Base-by-base conservation (phyloP, 2,888 invertebrate species). In the Hypolimnas misippus region DNA sequence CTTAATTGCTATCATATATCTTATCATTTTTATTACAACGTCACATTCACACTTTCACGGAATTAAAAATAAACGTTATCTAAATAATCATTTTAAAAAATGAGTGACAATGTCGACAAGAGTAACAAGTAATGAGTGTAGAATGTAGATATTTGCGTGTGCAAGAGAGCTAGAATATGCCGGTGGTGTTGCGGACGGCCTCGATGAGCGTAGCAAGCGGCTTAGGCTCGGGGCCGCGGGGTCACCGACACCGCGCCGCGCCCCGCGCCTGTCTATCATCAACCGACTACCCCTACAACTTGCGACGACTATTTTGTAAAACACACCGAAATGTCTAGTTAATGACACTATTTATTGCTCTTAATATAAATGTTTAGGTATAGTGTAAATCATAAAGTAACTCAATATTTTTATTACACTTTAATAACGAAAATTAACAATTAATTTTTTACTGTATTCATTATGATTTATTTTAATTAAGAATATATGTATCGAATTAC, bases 181-280 rank as follows among this genome's bases (percentile, higher is more conserved):
- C 77, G 77, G 77, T 71, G 76, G 75, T 76, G 42, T 74, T 76
- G 77, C 76, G 76, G 75, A 75, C 73, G 74, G 70, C 72, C 74
- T 75, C 74, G 73, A 71, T 55, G 72, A 72, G 75, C 74, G 75
- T 69, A 74, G 76, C 78, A 79, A 83, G 77, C 77, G 68, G 64
- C 64, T 63, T 59, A 64, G 61, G 78, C 78, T 79, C 83, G 83
- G 83, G 82, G 85, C 86, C 83, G 85, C 79, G 87, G 82, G 89
- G 89, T 90, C 89, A 89, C 79, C 87, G 89, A 90, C 89, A 86
- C 83, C 71, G 71, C 73, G 69, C 75, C 69, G 57, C 75, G 76
- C 75, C 74, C 73, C 74, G 67, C 76, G 73, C 74, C 73, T 63
- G 53, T 66, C 72, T 73, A 70, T 72, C 70, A 70, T 69, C 70